Conservation (phyloP, 2,113 vertebrate species). For the Butastur rufipennis region DNA sequence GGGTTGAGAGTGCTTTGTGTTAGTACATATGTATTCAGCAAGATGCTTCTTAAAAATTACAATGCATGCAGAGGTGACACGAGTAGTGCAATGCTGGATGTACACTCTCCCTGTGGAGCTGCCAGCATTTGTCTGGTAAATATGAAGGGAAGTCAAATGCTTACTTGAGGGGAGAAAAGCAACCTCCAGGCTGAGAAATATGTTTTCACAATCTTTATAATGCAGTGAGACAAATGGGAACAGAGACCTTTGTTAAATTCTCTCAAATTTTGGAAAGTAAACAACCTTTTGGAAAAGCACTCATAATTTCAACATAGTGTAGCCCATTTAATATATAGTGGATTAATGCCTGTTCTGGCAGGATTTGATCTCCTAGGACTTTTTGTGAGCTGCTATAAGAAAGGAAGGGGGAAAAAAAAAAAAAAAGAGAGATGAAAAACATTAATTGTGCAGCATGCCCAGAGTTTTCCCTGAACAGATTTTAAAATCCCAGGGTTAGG, state of each 20-base stretch:
- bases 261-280: slow-evolving; percentile 31
- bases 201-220: slow-evolving; percentile 19
- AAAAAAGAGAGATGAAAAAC: neutral
- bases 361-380: slow-evolving; percentile 28
- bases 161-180: neutral
- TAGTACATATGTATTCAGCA: neutral
- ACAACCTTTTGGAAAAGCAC: neutral
- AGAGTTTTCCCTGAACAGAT: neutral
- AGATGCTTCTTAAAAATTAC: neutral
- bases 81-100: neutral
- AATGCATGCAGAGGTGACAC: neutral
- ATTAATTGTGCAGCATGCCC: neutral
- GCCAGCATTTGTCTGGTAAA: slow-evolving; percentile 1
- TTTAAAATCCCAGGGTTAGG: slow-evolving; percentile 23
- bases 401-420: neutral
- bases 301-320: slow-evolving; percentile 7
- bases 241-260: slow-evolving; percentile 12
- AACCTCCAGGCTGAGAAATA: neutral
- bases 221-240: slow-evolving; percentile 34
- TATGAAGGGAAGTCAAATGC: neutral
- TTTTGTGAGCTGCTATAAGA: neutral
- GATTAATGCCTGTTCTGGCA: slow-evolving; percentile 48
- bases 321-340: slow-evolving; percentile 10
- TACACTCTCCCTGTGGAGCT: neutral
- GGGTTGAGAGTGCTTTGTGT: fast-evolving